phyloP scores from a whole-genome alignment of 2,888 invertebrate species.

The Dryomyza anilis region DNA sequence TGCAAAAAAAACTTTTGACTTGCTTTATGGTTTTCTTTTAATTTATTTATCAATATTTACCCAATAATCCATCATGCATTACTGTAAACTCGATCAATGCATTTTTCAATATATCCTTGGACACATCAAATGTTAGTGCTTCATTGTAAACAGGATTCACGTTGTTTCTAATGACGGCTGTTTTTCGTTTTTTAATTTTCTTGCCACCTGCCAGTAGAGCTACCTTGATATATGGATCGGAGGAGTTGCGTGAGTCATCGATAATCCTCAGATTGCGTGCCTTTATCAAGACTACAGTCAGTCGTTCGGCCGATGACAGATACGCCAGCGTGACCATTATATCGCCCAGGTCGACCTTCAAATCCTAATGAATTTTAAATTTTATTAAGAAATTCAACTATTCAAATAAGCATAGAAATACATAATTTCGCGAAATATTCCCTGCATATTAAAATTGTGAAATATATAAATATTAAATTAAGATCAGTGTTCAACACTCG shows the following conservation, averaged over 20 bases:
- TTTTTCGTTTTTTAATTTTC: conserved; percentile 91
- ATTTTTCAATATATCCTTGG: conserved; percentile 67
- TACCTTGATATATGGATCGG: conserved; percentile 94
- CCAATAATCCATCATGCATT: conserved; percentile 68
- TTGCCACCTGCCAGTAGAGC: conserved; percentile 86
- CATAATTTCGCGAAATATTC: no score
- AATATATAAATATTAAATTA: no score
- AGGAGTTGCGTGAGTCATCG: conserved; percentile 88
- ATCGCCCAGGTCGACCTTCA: conserved; percentile 85
- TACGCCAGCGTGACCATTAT: conserved; percentile 91
- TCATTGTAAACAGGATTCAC: conserved; percentile 92
- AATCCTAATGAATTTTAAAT: conserved; percentile 45
- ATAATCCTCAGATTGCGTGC: conserved; percentile 89
- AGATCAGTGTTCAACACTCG: no score
- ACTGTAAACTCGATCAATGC: conserved; percentile 67
- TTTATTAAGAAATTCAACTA: no score
- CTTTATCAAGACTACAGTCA: conserved; percentile 90
- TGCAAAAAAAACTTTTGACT: conserved; percentile 29
- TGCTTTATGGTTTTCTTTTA: no score
- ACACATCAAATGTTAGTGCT: conserved; percentile 90
- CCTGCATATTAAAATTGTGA: no score
- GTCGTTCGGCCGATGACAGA: conserved; percentile 86
- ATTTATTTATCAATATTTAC: conserved; percentile 42
- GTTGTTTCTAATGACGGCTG: conserved; percentile 85
- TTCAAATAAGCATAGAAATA: no score